Evolutionary conservation across 2,888 invertebrate species (phyloP).

Genomic region (Aporophyla nigra): DNA sequence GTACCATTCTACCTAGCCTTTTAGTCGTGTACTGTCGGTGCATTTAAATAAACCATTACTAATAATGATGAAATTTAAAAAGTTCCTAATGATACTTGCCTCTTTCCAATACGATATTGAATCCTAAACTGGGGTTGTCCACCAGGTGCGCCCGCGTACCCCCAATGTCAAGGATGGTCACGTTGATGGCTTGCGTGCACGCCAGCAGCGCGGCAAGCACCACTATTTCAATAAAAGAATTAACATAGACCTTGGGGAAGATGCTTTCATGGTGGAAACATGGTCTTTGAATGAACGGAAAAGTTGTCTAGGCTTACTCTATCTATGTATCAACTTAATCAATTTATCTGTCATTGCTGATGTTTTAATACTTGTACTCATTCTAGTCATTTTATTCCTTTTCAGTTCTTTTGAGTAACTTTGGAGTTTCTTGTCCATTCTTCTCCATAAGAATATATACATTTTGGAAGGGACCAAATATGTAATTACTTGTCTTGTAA

Average conservation of each 20-base stretch:
- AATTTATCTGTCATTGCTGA: not conserved
- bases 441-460: not conserved
- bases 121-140: conserved; percentile 32
- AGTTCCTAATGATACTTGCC: conserved; percentile 27
- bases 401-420: not conserved
- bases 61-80: not conserved
- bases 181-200: conserved; percentile 27
- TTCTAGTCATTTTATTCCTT: not conserved
- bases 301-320: not conserved
- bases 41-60: not conserved
- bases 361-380: not conserved
- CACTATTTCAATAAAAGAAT: conserved; percentile 45
- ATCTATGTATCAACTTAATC: not conserved
- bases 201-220: conserved; percentile 49
- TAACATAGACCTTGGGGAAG: not conserved
- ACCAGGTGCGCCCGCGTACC: conserved; percentile 29
- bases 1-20: not conserved
- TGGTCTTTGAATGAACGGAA: not conserved
- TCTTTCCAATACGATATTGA: conserved; percentile 46
- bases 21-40: not conserved
- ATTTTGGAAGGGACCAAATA: not conserved
- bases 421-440: not conserved
- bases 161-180: conserved; percentile 36
- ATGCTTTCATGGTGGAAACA: not conserved
- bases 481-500: not conserved